Base-by-base conservation (phyloP, 2,888 invertebrate genomes). In the Dasysyrphus tricinctus region DNA sequence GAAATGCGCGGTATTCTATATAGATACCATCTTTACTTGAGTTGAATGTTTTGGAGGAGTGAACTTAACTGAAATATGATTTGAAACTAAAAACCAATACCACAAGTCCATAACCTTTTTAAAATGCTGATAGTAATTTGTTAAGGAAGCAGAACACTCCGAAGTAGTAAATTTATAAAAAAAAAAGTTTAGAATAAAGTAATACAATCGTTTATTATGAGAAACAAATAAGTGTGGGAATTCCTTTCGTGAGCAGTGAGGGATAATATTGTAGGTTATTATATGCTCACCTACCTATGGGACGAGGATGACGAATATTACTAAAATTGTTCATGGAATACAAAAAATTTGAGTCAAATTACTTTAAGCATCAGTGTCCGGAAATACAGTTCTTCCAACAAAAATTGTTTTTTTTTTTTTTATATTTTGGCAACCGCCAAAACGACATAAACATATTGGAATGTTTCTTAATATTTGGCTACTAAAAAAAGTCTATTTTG, bases 51-150 rank as follows among this genome's bases (percentile, higher is more conserved):
- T 56, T n/a, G n/a, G 51, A 14, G 24, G 51, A 14, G n/a, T 51
- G 56, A 34, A 42, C 54, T 47, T 24, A 19, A 75, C 7, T 83
- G 83, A 83, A 83, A 83, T 78, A 63, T 70, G 83, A 83, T 56
- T 74, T 69, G 67, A 59, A 54, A 70, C 57, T 16, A 34, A 74
- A 79, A 32, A 34, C 67, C 47, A 49, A 67, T 34, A 14, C 67
- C 12, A 14, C 44, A 63, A 19, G 54, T 61, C 61, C 39, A 42
- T 24, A 61, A 49, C 32, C 67, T 67, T 34, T 47, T 67, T 29
- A 32, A 61, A 67, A 34, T 67, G 67, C 49, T 49, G 67, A 67
- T 67, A 49, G 8, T 49, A 34, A 49, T 67, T 49, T 67, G 49
- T 67, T 12, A 14, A 34, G 12, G 67, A 67, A 67, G 19, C 12